Conservation (phyloP, 2,888 invertebrate species). For the Phyllotreta cruciferae region DNA sequence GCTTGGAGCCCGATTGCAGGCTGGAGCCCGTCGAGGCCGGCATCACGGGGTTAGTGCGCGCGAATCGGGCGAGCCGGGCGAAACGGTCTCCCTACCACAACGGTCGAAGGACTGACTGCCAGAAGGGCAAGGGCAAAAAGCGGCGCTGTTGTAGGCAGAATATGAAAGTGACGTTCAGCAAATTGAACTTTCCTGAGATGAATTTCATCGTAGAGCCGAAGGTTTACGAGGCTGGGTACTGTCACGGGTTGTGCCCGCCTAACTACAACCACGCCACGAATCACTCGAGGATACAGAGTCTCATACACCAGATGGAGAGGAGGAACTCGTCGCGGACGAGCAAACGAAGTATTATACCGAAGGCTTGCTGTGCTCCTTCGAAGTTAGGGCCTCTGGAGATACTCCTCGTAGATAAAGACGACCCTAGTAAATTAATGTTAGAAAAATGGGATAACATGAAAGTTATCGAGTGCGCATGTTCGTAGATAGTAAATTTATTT, state of each 20-base stretch:
- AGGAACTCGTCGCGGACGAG: slow-evolving; percentile 56
- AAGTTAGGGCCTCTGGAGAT: slow-evolving; percentile 71
- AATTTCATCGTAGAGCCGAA: slow-evolving; percentile 74
- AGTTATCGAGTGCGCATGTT: slow-evolving; percentile 76
- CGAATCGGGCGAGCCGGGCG: slow-evolving; percentile 48
- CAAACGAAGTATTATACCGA: slow-evolving; percentile 56
- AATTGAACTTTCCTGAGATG: slow-evolving; percentile 62
- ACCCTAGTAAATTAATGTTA: slow-evolving; percentile 68
- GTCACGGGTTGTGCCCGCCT: slow-evolving; percentile 73
- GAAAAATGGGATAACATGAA: slow-evolving; percentile 75
- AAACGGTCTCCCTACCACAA: slow-evolving; percentile 52
- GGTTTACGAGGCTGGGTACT: slow-evolving; percentile 74
- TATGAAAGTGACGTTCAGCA: slow-evolving; percentile 71
- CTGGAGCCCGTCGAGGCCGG: slow-evolving; percentile 55
- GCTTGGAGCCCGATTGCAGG: slow-evolving; percentile 61
- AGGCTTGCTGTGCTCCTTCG: slow-evolving; percentile 75
- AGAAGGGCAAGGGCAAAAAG: slow-evolving; percentile 62
- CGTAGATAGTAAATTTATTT: slow-evolving; percentile 57
- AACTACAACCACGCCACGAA: slow-evolving; percentile 74
- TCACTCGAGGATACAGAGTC: slow-evolving; percentile 73
- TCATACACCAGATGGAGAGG: slow-evolving; percentile 69
- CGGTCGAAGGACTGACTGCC: slow-evolving; percentile 64
- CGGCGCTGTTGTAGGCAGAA: slow-evolving; percentile 71
- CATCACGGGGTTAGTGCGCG: slow-evolving; percentile 55
- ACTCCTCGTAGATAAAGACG: slow-evolving; percentile 70